Conservation (phyloP, 2,888 invertebrate genomes). For the Falcaria lacertinaria region DNA sequence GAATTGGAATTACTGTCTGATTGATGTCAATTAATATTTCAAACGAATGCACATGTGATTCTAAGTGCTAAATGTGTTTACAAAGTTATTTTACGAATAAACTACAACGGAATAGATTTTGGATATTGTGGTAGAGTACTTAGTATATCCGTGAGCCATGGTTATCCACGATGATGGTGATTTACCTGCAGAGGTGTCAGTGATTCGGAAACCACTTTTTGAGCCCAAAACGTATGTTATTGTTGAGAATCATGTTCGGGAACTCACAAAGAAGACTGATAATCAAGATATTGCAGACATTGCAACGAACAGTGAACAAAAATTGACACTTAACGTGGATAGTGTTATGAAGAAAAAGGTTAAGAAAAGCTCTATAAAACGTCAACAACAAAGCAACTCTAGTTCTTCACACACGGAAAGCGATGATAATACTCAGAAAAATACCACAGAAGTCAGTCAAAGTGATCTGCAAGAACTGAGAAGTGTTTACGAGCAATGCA, state of each 20-base stretch:
- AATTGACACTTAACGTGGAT: conserved; percentile 3
- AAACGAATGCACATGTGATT: no score
- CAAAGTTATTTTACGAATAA: no score
- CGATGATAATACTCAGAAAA: conserved; percentile 7
- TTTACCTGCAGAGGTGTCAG: conserved; percentile 27
- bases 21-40: no score
- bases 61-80: no score
- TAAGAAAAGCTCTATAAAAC: background rate
- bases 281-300: conserved; percentile 4
- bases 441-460: conserved; percentile 24
- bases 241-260: conserved; percentile 46
- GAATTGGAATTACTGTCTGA: no score
- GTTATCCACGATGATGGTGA: conserved; percentile 40
- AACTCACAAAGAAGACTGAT: conserved; percentile 20
- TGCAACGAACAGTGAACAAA: conserved; percentile 13
- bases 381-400: background rate
- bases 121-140: no score
- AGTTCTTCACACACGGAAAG: conserved; percentile 4
- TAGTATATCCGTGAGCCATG: no score
- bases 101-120: no score
- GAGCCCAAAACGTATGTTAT: conserved; percentile 39
- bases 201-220: conserved; percentile 24
- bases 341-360: conserved; percentile 2
- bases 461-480: conserved; percentile 54
- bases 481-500: conserved; percentile 54